phyloP scores from a whole-genome alignment of 2,113 vertebrate genomes.

The Girardinichthys multiradiatus region DNA sequence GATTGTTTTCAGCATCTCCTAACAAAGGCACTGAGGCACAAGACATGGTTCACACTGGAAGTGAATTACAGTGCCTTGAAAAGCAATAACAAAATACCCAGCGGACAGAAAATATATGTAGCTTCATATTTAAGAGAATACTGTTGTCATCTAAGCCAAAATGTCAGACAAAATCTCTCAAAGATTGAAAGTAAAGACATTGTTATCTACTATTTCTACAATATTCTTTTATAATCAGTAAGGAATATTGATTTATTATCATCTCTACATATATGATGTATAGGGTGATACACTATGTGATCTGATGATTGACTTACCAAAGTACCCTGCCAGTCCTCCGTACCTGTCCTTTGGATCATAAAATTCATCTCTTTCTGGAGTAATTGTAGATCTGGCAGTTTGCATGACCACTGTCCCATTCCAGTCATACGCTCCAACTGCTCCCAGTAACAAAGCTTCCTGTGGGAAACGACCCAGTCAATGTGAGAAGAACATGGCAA shows the following conservation, averaged over 20 bases:
- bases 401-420: slow-evolving; percentile 95
- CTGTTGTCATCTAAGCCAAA: too few species aligned
- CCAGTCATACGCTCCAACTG: slow-evolving; percentile 97
- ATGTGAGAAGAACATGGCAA: not conserved
- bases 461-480: slow-evolving; percentile 49
- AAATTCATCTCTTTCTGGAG: slow-evolving; percentile 84
- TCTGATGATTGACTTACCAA: slow-evolving; percentile 81
- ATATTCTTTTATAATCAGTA: too few species aligned
- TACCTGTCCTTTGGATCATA: slow-evolving; percentile 76
- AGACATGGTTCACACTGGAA: too few species aligned
- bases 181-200: not conserved
- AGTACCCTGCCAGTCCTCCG: slow-evolving; percentile 89
- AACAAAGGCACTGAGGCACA: too few species aligned
- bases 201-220: too few species aligned
- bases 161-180: not conserved
- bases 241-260: not conserved
- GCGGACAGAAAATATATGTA: too few species aligned
- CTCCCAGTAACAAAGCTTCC: slow-evolving; percentile 93
- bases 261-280: not conserved
- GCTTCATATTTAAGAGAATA: too few species aligned
- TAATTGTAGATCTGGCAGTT: slow-evolving; percentile 63
- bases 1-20: not conserved
- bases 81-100: too few species aligned
- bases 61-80: too few species aligned
- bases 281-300: not conserved